Evolutionary conservation across 2,888 invertebrate species (phyloP), one percentile per base, ranked within the genome.

Genomic region (Leptopilina myrica): DNA sequence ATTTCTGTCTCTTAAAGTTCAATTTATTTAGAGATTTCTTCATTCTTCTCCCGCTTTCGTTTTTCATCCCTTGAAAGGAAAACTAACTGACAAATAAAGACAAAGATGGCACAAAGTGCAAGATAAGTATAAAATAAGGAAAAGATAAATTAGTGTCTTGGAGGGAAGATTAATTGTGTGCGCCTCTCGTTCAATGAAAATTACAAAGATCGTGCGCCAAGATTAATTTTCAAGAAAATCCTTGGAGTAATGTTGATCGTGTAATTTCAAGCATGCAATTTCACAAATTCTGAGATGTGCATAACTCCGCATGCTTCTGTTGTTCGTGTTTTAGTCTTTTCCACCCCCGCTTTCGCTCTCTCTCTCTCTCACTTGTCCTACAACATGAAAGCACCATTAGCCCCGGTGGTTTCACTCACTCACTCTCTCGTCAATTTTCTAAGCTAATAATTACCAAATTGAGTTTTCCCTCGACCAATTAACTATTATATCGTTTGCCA

Each of bases 311-410:
- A 9, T 20, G 15, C 20, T 20, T 62, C 20, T 62, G 62, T 62
- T 62, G 62, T 62, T 62, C 20, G 62, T 62, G 15, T 15, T 62
- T 49, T 9, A 20, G 8, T 9, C 62, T 62, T 20, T 15, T 62
- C 62, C 62, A 15, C 20, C 20, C 49, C 49, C 20, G 20, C 20
- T 20, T 20, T 20, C 20, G 3, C 12, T 11, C 4, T 11, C 9
- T 11, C 49, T 4, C 49, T 49, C 11, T 12, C 49, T 11, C 49
- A 43, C 49, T 49, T 49, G 49, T 49, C 9, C 49, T 9, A 12
- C 12, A 49, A 62, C 43, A 65, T 65, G 65, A 65, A 65, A 65
- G 43, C n/a, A 26, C 65, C 26, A 65, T 65, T 65, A 65, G 26
- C n/a, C 40, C 40, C 40, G 33, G 65, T n/a, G 65, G 65, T 65